Percentiles rank a stretch among this genome's conserved stretches.
phyloP scores from a whole-genome alignment of 2,888 invertebrate species.

The Oxystoma pomonae region DNA sequence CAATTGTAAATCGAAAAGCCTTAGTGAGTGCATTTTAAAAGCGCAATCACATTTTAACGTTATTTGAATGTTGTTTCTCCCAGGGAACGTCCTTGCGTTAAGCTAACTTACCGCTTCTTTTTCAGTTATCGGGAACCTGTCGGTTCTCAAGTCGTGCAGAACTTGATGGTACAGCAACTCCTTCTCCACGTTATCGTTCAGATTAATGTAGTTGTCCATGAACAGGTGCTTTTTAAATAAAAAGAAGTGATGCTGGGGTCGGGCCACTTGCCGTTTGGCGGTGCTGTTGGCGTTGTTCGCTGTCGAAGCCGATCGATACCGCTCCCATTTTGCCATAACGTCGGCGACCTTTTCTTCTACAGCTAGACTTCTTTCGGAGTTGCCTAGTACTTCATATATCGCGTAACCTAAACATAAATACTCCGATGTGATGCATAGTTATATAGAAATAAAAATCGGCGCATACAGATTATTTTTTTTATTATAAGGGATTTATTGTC shows the following conservation, averaged over 20 bases:
- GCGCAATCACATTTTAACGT: no score
- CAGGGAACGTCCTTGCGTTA: no score
- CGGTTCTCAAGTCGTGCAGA: slow-evolving; percentile 82
- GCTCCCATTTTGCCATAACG: slow-evolving; percentile 94
- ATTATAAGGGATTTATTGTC: no score
- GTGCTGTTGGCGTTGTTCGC: slow-evolving; percentile 45
- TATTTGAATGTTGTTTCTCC: no score
- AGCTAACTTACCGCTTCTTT: slow-evolving; percentile 87
- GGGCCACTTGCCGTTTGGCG: slow-evolving; percentile 41
- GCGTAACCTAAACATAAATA: slow-evolving; percentile 78
- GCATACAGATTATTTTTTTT: no score
- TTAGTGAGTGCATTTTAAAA: no score
- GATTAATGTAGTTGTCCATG: slow-evolving; percentile 73
- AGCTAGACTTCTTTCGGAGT: slow-evolving; percentile 78
- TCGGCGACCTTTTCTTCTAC: slow-evolving; percentile 89
- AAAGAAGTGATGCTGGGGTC: slow-evolving; percentile 62
- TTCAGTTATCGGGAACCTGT: slow-evolving; percentile 88
- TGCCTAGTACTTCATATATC: slow-evolving; percentile 86
- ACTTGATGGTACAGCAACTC: slow-evolving; percentile 92
- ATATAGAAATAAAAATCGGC: no score
- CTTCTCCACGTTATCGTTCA: slow-evolving; percentile 85
- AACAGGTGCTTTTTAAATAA: slow-evolving; percentile 81
- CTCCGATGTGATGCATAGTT: no score
- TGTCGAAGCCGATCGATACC: slow-evolving; percentile 67
- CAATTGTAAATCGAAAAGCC: no score